These are phyloP conservation scores for Drosophila fuyamai DNA, from an alignment of 1,140 invertebrate species.

Conservation along the genomic window DNA sequence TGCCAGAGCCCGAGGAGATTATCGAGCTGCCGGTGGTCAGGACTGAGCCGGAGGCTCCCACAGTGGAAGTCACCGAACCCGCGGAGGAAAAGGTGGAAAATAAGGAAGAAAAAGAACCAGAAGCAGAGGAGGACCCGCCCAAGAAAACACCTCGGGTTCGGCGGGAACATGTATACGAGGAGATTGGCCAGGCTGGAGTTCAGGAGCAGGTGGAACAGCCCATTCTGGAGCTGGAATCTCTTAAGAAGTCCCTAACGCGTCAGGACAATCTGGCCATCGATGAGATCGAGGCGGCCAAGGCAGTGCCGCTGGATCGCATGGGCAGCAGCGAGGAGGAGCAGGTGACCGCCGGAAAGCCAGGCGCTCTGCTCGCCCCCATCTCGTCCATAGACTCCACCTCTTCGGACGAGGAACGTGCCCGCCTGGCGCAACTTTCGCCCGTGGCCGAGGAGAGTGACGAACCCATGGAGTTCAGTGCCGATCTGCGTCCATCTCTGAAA, in stretches of 20 bases:
- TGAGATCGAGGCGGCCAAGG: conserved; percentile 69
- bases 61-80: conserved; percentile 64
- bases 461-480: conserved; percentile 23
- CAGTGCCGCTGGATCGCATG: conserved; percentile 78
- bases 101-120: conserved; percentile 9
- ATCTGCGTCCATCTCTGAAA: conserved; percentile 63
- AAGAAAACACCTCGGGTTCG: conserved; percentile 84
- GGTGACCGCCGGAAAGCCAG: conserved; percentile 48
- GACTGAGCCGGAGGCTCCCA: conserved; percentile 51
- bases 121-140: conserved; percentile 51
- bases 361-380: conserved; percentile 64
- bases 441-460: conserved; percentile 78
- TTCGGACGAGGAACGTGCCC: conserved; percentile 73
- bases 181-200: conserved; percentile 84
- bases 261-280: conserved; percentile 67
- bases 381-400: conserved; percentile 83
- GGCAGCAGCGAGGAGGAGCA: conserved; percentile 83
- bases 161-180: conserved; percentile 87
- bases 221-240: conserved; percentile 57
- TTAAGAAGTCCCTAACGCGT: conserved; percentile 67
- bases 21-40: conserved; percentile 72
- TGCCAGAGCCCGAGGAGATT: conserved; percentile 79
- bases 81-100: conserved; percentile 70
- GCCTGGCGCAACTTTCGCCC: conserved; percentile 62
- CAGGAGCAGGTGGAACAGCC: conserved; percentile 60